Conservation (phyloP, 2,888 invertebrate species). For the Alcis repandata region DNA sequence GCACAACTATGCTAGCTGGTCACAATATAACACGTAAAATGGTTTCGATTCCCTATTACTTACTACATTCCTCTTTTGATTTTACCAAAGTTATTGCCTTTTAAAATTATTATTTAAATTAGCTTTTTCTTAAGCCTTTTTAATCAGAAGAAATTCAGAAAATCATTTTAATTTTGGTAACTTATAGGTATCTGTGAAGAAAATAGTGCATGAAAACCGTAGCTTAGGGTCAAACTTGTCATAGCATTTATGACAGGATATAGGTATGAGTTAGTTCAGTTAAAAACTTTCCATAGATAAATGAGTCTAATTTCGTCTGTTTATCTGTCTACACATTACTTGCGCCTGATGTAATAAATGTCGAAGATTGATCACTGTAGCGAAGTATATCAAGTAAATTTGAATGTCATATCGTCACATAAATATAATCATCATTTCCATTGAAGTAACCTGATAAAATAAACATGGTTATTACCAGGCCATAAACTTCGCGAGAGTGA, state of each 20-base stretch:
- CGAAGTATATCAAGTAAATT: conserved; percentile 6
- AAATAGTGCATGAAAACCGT: background rate
- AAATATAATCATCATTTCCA: conserved; percentile 19
- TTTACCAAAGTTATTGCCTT: background rate
- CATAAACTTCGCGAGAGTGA: conserved; percentile 35
- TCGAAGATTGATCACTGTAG: background rate
- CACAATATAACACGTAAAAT: background rate
- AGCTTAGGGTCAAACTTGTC: too few relatives aligned
- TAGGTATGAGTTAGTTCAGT: too few relatives aligned
- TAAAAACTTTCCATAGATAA: too few relatives aligned
- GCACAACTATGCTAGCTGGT: background rate
- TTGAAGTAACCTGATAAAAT: conserved; percentile 31
- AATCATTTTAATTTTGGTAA: too few relatives aligned
- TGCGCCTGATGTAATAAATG: background rate
- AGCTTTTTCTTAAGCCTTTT: background rate
- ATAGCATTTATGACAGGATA: too few relatives aligned
- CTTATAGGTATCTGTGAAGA: background rate
- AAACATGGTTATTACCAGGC: conserved; percentile 25
- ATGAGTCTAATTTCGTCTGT: too few relatives aligned
- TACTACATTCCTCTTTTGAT: background rate
- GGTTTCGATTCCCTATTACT: background rate
- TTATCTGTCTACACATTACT: too few relatives aligned
- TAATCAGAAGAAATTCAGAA: background rate
- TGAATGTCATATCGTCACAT: conserved; percentile 20
- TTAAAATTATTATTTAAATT: background rate